Conservation (phyloP, 1,140 invertebrate genomes). For the Drosophila sproati region DNA sequence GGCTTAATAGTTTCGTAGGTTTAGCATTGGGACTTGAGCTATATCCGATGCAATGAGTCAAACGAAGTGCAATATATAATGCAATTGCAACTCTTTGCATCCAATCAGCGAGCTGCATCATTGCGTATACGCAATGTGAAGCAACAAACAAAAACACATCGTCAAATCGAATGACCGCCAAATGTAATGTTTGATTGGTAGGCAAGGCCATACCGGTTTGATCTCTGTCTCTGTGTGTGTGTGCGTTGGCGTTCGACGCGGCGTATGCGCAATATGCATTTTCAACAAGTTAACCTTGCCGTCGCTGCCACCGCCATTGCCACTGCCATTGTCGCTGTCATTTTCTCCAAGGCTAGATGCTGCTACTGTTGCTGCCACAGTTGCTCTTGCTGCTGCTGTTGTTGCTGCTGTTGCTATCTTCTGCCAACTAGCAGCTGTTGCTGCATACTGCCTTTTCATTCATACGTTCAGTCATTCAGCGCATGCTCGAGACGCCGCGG, state of each 20-base stretch:
- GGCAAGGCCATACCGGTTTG: slow-evolving; percentile 66
- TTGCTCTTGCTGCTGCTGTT: not conserved
- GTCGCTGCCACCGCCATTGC: not conserved
- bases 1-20: too few relatives aligned
- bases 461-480: slow-evolving; percentile 47
- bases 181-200: slow-evolving; percentile 1
- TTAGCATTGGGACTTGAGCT: too few relatives aligned
- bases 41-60: too few relatives aligned
- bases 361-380: not conserved
- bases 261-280: slow-evolving; percentile 78
- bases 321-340: not conserved
- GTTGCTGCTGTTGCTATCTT: not conserved
- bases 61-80: not conserved
- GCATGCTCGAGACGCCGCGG: slow-evolving; percentile 60
- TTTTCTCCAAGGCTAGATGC: slow-evolving; percentile 28
- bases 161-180: not conserved
- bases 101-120: slow-evolving; percentile 22
- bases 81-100: slow-evolving; percentile 5
- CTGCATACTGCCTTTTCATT: not conserved
- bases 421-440: not conserved
- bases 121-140: slow-evolving; percentile 29
- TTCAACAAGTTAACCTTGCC: slow-evolving; percentile 75
- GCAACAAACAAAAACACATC: not conserved
- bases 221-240: slow-evolving; percentile 16
- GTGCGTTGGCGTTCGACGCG: slow-evolving; percentile 21